Evolutionary conservation across 2,888 invertebrate genomes (phyloP).

Genomic region (Caenorhabditis plicata): DNA sequence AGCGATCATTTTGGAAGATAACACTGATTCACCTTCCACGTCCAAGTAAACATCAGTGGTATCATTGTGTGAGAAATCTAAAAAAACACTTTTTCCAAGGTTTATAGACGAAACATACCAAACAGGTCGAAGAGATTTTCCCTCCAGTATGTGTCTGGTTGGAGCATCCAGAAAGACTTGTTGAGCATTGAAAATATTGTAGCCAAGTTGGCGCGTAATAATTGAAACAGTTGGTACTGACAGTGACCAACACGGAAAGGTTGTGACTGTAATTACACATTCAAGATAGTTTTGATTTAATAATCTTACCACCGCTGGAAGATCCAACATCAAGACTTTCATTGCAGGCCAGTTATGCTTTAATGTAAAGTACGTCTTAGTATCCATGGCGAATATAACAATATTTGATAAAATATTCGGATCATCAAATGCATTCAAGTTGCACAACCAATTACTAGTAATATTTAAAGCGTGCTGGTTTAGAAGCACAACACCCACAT

Average conservation of each 20-base stretch:
- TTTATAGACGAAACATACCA: conserved; percentile 21
- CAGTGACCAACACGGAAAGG: conserved; percentile 55
- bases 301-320: conserved; percentile 47
- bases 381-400: conserved; percentile 55
- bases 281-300: neutral
- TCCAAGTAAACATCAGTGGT: conserved; percentile 40
- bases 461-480: conserved; percentile 59
- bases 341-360: conserved; percentile 43
- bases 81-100: neutral
- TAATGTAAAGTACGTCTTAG: conserved; percentile 40
- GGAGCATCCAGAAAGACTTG: conserved; percentile 52
- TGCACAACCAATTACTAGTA: conserved; percentile 60
- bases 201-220: conserved; percentile 53
- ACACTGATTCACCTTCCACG: conserved; percentile 49
- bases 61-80: conserved; percentile 26
- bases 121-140: conserved; percentile 54
- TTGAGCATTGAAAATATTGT: conserved; percentile 44
- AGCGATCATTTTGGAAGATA: conserved; percentile 57
- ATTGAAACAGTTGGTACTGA: conserved; percentile 60
- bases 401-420: conserved; percentile 33
- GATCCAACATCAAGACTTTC: conserved; percentile 41
- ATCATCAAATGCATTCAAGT: conserved; percentile 40
- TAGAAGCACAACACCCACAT: conserved; percentile 26
- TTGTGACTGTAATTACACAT: conserved; percentile 30
- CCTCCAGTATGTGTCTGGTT: conserved; percentile 62